Evolutionary conservation across 2,797 vertebrate species (phyloP), one percentile per base, ranked within the genome.

Genomic region (Toxotes lorentzi): DNA sequence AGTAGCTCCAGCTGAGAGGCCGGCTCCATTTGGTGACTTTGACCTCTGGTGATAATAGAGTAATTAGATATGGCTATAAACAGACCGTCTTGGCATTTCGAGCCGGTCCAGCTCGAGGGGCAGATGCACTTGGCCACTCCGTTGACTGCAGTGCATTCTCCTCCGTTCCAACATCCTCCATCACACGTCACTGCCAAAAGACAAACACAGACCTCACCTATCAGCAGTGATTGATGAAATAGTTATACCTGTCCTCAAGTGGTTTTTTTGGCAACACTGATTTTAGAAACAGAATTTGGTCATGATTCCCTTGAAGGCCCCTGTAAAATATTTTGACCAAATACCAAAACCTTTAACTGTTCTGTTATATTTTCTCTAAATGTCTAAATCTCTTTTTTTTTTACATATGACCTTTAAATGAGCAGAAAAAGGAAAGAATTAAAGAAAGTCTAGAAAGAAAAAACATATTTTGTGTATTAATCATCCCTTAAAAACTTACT

Each of bases 151-250:
- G 84, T 72, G 45, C 96, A 97, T 35, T 97, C 95, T 0, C 96
- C 96, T 30, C 96, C 96, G 10, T 97, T 97, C 90, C 94, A 97
- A 47, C 96, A 97, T 64, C 96, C 97, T 24, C 92, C 95, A 2
- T 96, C 93, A 66, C 96, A 97, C 34, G 89, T 94, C 71, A 96
- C 96, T 97, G 92, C 8, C 5, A 77, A 85, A 78, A 27, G 73
- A 86, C 82, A 0, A 69, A 41, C 13, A 48, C 8, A 40, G 13
- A 24, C 50, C 78, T 70, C 30, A 24, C 9, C n/a, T 0, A n/a
- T 74, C 45, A 58, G 24, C 43, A 43, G 43, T 0, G 24, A 34
- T 7, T 24, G 0, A 35, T 0, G n/a, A 62, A 0, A 62, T 5
- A 9, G 16, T 13, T 54, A 23, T 1, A 67, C 30, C 48, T 21